Percentiles rank a stretch among this genome's conserved stretches.
Evolutionary conservation across 2,113 vertebrate species (phyloP).

Genomic region (Mustela nigripes): DNA sequence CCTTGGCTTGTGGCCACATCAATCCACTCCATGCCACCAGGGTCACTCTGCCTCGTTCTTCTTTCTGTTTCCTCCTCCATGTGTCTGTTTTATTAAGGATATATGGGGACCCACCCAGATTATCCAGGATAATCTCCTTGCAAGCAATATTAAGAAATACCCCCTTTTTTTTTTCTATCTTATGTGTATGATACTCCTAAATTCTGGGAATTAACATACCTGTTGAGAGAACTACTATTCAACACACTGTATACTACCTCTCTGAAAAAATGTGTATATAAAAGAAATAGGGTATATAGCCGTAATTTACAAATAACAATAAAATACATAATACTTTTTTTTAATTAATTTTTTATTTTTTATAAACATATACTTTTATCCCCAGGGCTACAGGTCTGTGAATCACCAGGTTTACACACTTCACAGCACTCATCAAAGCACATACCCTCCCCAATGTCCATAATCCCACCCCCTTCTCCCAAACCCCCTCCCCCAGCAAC

Average conservation of each 20-base stretch:
- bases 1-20: background rate
- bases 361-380: no score
- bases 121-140: background rate
- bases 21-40: fast-evolving
- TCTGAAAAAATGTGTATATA: background rate
- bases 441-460: no score
- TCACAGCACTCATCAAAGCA: no score
- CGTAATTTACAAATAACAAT: background rate
- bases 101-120: background rate
- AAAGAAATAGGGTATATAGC: background rate
- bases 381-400: no score
- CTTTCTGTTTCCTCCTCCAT: background rate
- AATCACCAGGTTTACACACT: no score
- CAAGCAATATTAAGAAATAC: background rate
- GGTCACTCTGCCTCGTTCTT: background rate
- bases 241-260: background rate
- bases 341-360: no score
- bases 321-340: background rate
- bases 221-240: background rate
- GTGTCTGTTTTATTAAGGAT: background rate
- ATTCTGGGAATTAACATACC: background rate
- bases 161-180: background rate
- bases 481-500: no score
- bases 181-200: background rate
- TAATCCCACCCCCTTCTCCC: no score